Evolutionary conservation across 1,140 invertebrate genomes (phyloP), one percentile per base, ranked within the genome.

Genomic region (Leucophenga varia): DNA sequence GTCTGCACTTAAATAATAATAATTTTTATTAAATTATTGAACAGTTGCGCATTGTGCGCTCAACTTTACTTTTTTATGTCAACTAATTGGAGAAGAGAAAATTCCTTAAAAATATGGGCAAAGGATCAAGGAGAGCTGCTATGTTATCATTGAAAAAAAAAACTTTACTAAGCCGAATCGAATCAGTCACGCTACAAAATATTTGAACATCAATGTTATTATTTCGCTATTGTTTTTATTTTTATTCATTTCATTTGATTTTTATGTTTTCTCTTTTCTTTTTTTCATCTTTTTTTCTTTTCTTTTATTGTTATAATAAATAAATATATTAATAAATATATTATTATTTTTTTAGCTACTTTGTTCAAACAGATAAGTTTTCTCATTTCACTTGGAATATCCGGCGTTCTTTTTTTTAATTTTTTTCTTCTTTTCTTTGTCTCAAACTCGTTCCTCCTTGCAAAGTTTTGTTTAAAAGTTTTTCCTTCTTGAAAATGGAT

Each of bases 1-100:
- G 56, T 63, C 59, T 50, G 56, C 59, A 63, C 63, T 67, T 67
- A 67, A 67, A 67, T 67, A 67, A 67, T 67, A 67, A 67, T 67
- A 64, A 67, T 67, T 67, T 67, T 47, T 47, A 65, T 65, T 65
- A 59, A 65, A 65, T 65, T 65, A 65, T 67, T 67, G 50, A 61
- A 52, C 56, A 61, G 52, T 56, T 45, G 48, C 47, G 36, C 18
- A 8, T n/a, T n/a, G n/a, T n/a, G n/a, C n/a, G n/a, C n/a, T n/a
- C n/a, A n/a, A 4, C 31, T 34, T 13, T 9, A 13, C 9, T 14
- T n/a, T n/a, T n/a, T 34, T 34, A 14, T 9, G 31, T 53, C 56
- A 47, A 53, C 59, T 67, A 67, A 65, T 65, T 65, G 63, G 61
- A 53, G 46, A 63, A n/a, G n/a, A n/a, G n/a, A n/a, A n/a, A n/a